phyloP scores from a whole-genome alignment of 1,140 invertebrate genomes.

The Drosophila trapezifrons region DNA sequence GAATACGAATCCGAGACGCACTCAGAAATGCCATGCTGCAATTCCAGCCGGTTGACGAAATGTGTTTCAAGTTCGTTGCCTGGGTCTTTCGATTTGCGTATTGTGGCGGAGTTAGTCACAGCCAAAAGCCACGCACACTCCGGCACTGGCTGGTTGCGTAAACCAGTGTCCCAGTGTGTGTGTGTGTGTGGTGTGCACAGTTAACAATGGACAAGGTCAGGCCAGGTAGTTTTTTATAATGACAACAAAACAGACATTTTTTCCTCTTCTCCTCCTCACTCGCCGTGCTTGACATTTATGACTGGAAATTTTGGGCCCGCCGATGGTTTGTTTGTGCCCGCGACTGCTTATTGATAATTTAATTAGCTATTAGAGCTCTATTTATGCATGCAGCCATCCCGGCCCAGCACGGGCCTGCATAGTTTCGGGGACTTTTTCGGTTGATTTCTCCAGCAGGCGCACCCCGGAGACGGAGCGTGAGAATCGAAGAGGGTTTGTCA shows the following conservation, averaged over 20 bases:
- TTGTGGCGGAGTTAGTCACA: conserved; percentile 68
- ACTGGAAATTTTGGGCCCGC: conserved; percentile 54
- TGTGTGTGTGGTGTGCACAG: conserved; percentile 57
- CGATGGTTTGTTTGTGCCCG: conserved; percentile 35
- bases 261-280: conserved; percentile 32
- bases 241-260: conserved; percentile 68
- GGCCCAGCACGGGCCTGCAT: conserved; percentile 17
- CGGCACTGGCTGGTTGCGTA: conserved; percentile 56
- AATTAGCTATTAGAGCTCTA: conserved; percentile 72
- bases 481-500: conserved; percentile 22
- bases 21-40: conserved; percentile 63
- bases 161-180: conserved; percentile 33
- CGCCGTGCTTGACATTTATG: conserved; percentile 72
- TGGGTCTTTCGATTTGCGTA: conserved; percentile 80
- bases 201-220: conserved; percentile 81
- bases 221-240: conserved; percentile 77
- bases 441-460: conserved; percentile 22
- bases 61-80: conserved; percentile 78
- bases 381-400: conserved; percentile 47
- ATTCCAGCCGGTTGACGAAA: conserved; percentile 66
- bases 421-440: conserved; percentile 6
- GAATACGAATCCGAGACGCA: conserved; percentile 59
- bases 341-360: conserved; percentile 72
- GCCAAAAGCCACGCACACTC: conserved; percentile 40
- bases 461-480: conserved; percentile 25